Percentiles rank a stretch among this genome's conserved stretches.
phyloP scores from a whole-genome alignment of 2,113 vertebrate species.

The Redunca redunca region DNA sequence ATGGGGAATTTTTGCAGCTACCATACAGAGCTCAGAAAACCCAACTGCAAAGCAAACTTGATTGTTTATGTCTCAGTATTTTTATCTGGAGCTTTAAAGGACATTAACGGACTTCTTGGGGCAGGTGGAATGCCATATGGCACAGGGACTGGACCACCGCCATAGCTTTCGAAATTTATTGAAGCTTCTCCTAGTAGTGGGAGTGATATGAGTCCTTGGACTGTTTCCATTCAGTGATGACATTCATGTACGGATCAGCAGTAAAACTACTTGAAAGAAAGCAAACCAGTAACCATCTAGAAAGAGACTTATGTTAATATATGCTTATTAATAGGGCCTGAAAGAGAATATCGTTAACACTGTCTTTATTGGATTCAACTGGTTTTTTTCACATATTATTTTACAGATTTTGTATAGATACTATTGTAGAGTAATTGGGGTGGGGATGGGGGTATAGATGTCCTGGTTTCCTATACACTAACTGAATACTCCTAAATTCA shows the following conservation, averaged over 20 bases:
- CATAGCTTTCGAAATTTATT: conserved; percentile 65
- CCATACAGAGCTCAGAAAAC: conserved; percentile 67
- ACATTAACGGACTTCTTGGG: conserved; percentile 60
- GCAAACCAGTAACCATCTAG: background rate
- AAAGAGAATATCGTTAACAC: background rate
- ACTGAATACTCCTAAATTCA: background rate
- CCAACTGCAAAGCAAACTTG: conserved; percentile 70
- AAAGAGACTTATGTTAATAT: background rate
- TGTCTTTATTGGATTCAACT: background rate
- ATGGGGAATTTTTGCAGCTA: conserved; percentile 71
- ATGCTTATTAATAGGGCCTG: background rate
- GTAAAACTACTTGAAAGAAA: conserved; percentile 21
- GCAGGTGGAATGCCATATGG: conserved; percentile 74
- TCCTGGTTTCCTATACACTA: background rate
- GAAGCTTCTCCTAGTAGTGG: conserved; percentile 42
- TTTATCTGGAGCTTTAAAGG: conserved; percentile 71
- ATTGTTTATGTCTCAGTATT: conserved; percentile 75
- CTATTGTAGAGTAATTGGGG: background rate
- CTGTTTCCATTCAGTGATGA: conserved; percentile 60
- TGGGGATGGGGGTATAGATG: background rate
- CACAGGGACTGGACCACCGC: conserved; percentile 62
- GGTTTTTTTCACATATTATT: background rate
- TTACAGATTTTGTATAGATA: background rate
- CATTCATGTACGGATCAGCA: conserved; percentile 12
- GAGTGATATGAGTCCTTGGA: conserved; percentile 31